Conservation (phyloP, 2,888 invertebrate species). For the Volucella zonaria region DNA sequence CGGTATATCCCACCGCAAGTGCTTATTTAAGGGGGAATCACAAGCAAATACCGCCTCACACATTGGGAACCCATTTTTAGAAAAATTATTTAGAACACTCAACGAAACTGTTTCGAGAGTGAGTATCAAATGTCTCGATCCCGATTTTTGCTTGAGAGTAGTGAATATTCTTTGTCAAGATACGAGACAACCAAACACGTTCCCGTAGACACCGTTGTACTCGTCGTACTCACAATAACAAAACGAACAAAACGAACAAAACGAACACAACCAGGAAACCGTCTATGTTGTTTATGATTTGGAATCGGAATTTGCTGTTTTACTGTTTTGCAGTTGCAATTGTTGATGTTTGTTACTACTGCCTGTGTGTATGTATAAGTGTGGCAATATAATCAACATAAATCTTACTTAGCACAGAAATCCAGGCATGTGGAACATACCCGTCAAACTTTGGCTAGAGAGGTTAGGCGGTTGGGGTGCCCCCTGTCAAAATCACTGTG, state of each 20-base stretch:
- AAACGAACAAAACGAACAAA: conserved; percentile 8
- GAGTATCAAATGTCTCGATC: conserved; percentile 5
- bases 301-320: conserved; percentile 1
- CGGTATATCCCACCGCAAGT: conserved; percentile 40
- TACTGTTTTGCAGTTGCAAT: conserved; percentile 52
- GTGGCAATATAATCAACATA: conserved; percentile 72
- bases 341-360: conserved; percentile 15
- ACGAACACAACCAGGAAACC: conserved; percentile 32
- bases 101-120: conserved; percentile 30
- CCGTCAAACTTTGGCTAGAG: conserved; percentile 43
- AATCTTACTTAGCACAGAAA: conserved; percentile 79
- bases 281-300: conserved; percentile 49
- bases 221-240: no score
- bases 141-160: neutral
- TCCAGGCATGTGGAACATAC: conserved; percentile 80
- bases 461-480: neutral
- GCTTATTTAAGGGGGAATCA: conserved; percentile 16
- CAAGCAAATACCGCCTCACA: conserved; percentile 37
- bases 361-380: conserved; percentile 26
- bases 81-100: conserved; percentile 27
- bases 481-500: conserved; percentile 41
- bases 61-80: conserved; percentile 44
- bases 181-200: no score
- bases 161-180: conserved; percentile 26
- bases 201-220: no score